Evolutionary conservation across 2,797 vertebrate species (phyloP), one percentile per base, ranked within the genome.

Genomic region (Sparidentex hasta): DNA sequence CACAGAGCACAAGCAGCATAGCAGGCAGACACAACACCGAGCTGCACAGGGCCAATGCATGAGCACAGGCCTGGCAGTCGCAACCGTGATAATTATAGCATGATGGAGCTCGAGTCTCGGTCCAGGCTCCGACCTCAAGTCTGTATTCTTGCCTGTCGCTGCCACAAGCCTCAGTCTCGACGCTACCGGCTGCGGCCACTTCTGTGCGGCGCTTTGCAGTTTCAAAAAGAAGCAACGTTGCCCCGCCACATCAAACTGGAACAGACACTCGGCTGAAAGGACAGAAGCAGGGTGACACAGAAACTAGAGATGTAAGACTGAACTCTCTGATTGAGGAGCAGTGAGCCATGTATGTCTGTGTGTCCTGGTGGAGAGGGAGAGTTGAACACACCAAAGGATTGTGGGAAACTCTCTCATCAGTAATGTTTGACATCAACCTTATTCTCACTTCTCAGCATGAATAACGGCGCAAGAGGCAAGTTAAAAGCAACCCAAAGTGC

Each of bases 31-130:
- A 58, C 80, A 78, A 73, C 79, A 81, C 75, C n/a, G 33, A 44
- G 4, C 14, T 6, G 58, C 58, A 71, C 17, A 25, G 27, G 23
- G 46, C 50, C 71, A 48, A 23, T 0, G 41, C 41, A 63, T 57
- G 17, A 65, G 55, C 59, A 11, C 38, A 38, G 38, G 38, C 38
- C 29, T 21, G 48, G 47, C 62, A 77, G 73, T 76, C 76, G 58
- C 38, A 84, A 77, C 61, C 27, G 71, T 65, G 78, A 57, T 85
- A 74, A 87, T 85, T 82, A 77, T 43, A 82, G 77, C 61, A 14
- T n/a, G 38, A 74, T 59, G 55, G 50, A 44, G 51, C 20, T 27
- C 4, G 29, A 55, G 48, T 58, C 23, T 7, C 1, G 9, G 71
- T 79, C 62, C 75, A 70, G 65, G 55, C 57, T 50, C 46, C 11